These are phyloP conservation scores for Caradrina clavipalpis DNA, from an alignment of 2,888 invertebrate genomes.

Conservation along the genomic window DNA sequence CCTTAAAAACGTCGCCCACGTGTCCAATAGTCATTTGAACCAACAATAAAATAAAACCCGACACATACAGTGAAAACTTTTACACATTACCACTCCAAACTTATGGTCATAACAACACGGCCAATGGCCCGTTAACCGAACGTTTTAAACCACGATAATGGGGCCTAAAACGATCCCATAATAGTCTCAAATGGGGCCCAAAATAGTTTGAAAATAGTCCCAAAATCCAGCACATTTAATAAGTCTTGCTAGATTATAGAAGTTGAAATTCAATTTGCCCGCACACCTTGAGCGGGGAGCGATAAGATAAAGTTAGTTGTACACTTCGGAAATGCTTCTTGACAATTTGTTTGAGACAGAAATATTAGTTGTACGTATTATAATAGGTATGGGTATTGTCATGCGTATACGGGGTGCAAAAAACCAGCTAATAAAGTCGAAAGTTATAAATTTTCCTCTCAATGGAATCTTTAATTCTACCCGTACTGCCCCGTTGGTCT, in stretches of 20 bases:
- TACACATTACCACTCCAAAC: constrained; percentile 42
- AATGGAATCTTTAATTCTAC: no score
- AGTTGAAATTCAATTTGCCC: constrained; percentile 75
- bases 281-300: constrained; percentile 62
- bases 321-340: constrained; percentile 27
- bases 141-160: constrained; percentile 54
- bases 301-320: constrained; percentile 37
- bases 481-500: no score
- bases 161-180: constrained; percentile 20
- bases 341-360: background rate
- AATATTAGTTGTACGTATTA: background rate
- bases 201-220: constrained; percentile 37
- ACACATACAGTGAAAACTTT: constrained; percentile 43
- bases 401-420: background rate
- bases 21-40: background rate
- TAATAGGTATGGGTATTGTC: constrained; percentile 4
- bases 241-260: constrained; percentile 69
- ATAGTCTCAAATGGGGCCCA: constrained; percentile 21
- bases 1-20: constrained; percentile 18
- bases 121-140: constrained; percentile 45
- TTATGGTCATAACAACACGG: constrained; percentile 44
- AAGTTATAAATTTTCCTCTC: no score
- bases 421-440: no score
- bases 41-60: constrained; percentile 40
- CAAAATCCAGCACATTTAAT: constrained; percentile 45